Percentiles rank a stretch among this genome's conserved stretches.
These are phyloP conservation scores for Ceratina calcarata DNA, from an alignment of 1,140 invertebrate genomes.

Conservation along the genomic window DNA sequence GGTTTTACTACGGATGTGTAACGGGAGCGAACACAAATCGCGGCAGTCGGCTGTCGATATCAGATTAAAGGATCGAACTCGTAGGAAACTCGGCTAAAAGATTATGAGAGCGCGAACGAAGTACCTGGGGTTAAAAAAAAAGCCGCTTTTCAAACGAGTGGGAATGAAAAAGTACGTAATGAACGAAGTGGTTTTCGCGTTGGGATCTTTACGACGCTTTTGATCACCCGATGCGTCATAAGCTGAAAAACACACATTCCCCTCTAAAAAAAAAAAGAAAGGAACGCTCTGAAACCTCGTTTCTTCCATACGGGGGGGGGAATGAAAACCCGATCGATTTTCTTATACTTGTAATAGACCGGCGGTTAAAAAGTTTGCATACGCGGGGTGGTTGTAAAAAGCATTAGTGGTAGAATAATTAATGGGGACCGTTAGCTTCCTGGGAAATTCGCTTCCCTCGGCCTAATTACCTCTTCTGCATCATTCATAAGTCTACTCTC, in stretches of 20 bases:
- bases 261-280: neutral
- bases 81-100: too few species aligned
- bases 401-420: too few species aligned
- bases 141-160: neutral
- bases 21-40: conserved; percentile 1
- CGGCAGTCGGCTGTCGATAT: conserved; percentile 32
- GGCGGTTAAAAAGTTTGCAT: too few species aligned
- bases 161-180: conserved; percentile 32
- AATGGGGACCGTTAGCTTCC: too few species aligned
- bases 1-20: neutral
- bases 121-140: neutral
- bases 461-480: too few species aligned
- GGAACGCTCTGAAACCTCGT: neutral
- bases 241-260: neutral
- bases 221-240: conserved; percentile 43
- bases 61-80: conserved; percentile 39
- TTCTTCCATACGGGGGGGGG: neutral
- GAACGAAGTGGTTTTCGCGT: conserved; percentile 35
- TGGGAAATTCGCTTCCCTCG: too few species aligned
- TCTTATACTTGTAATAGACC: too few species aligned
- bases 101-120: too few species aligned
- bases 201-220: conserved; percentile 33
- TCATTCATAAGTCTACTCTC: too few species aligned
- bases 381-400: too few species aligned
- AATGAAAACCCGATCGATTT: too few species aligned